These are phyloP conservation scores for Oophaga sylvatica DNA, from an alignment of 2,797 vertebrate genomes.

Conservation along the genomic window DNA sequence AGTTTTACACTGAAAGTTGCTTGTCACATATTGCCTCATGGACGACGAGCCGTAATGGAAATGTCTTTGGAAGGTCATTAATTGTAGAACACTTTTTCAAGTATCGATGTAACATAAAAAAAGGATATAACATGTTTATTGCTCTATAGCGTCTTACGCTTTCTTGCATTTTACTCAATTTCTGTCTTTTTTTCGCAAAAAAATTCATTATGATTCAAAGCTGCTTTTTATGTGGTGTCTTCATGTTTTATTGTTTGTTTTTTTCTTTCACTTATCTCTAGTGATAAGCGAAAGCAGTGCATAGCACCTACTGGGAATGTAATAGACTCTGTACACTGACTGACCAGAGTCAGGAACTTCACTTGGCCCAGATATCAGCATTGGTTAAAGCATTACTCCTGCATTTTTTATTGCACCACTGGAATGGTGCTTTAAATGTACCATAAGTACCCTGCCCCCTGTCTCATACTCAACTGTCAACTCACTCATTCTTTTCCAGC, in stretches of 20 bases:
- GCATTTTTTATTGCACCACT: too few relatives aligned
- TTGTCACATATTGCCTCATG: constrained; percentile 23
- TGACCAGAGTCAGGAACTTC: not conserved
- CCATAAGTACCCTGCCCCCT: too few relatives aligned
- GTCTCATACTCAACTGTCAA: too few relatives aligned
- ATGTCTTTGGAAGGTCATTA: constrained; percentile 34
- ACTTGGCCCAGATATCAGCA: not conserved
- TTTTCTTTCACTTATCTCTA: not conserved
- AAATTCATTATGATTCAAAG: not conserved
- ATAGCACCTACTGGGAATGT: not conserved
- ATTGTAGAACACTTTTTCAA: constrained; percentile 2
- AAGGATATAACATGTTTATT: constrained; percentile 21
- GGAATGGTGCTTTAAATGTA: too few relatives aligned
- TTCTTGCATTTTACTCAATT: not conserved
- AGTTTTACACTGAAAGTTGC: constrained; percentile 21
- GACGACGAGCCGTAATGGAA: constrained; percentile 17
- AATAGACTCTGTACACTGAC: not conserved
- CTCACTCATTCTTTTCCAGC: too few relatives aligned
- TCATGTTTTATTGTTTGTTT: not conserved
- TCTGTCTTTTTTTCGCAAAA: not conserved
- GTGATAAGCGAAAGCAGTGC: not conserved
- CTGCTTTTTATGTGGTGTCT: not conserved
- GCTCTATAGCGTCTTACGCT: not conserved
- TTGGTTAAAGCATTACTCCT: not conserved
- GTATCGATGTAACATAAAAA: constrained; percentile 22